Evolutionary conservation across 2,797 vertebrate species (phyloP).

Genomic region (Falco concolor): DNA sequence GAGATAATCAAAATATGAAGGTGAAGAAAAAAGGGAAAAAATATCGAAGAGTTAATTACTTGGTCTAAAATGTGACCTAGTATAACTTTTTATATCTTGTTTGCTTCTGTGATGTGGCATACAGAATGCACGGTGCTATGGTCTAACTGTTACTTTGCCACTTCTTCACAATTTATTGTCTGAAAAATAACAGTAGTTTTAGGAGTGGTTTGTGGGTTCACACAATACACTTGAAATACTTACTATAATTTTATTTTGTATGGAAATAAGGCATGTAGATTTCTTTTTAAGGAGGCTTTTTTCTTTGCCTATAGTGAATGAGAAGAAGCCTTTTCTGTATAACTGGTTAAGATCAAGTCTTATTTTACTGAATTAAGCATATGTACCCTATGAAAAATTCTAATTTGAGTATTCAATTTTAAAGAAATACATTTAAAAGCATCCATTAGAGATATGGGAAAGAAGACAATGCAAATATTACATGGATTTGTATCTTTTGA

Average conservation of each 20-base stretch:
- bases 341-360: not conserved
- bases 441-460: not conserved
- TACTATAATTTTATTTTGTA: conserved; percentile 43
- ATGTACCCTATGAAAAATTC: not conserved
- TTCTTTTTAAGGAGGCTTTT: conserved; percentile 44
- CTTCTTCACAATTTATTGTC: conserved; percentile 60
- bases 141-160: not conserved
- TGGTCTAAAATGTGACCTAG: not conserved
- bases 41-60: not conserved
- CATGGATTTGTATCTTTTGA: not conserved
- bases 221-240: conserved; percentile 35
- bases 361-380: not conserved
- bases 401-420: not conserved
- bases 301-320: not conserved
- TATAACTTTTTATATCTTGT: conserved; percentile 4
- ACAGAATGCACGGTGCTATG: conserved; percentile 19
- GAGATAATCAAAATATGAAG: not conserved
- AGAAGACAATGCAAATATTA: not conserved
- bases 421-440: not conserved
- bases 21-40: not conserved
- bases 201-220: conserved; percentile 56
- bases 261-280: conserved; percentile 25
- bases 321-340: not conserved
- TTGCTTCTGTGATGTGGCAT: not conserved
- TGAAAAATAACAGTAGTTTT: conserved; percentile 56